A percentile compares a stretch with the other conserved stretches of the same genome.
phyloP scores from a whole-genome alignment of 2,797 vertebrate genomes.

The Dryobates pubescens region DNA sequence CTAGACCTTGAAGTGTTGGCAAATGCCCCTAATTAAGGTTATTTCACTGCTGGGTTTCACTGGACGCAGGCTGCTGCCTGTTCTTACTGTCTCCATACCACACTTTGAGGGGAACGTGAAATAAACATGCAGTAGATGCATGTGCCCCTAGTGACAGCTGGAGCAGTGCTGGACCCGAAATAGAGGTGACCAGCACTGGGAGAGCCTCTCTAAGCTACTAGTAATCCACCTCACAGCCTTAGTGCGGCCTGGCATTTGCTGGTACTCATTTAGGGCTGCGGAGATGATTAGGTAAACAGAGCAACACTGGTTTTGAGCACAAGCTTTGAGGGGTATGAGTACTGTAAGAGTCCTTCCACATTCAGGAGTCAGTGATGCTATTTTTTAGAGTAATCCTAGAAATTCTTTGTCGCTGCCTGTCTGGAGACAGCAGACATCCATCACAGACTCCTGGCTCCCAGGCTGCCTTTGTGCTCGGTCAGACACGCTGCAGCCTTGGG shows the following conservation, averaged over 20 bases:
- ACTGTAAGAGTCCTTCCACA: background rate
- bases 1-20: background rate
- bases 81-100: background rate
- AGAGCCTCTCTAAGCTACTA: background rate
- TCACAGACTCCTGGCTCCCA: background rate
- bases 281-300: background rate
- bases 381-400: background rate
- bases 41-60: background rate
- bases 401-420: background rate
- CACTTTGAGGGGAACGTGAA: accelerated
- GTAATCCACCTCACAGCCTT: background rate
- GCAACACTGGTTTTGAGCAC: background rate
- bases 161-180: background rate
- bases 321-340: background rate
- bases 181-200: accelerated
- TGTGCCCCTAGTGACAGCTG: background rate
- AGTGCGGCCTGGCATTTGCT: background rate
- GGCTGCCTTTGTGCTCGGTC: background rate
- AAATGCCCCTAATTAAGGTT: background rate
- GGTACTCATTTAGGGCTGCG: background rate
- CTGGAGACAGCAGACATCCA: background rate
- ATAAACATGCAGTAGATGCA: background rate
- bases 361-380: background rate
- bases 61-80: background rate
- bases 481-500: background rate